Conservation (phyloP, 2,113 vertebrate species). For the Hydrolagus affinis region DNA sequence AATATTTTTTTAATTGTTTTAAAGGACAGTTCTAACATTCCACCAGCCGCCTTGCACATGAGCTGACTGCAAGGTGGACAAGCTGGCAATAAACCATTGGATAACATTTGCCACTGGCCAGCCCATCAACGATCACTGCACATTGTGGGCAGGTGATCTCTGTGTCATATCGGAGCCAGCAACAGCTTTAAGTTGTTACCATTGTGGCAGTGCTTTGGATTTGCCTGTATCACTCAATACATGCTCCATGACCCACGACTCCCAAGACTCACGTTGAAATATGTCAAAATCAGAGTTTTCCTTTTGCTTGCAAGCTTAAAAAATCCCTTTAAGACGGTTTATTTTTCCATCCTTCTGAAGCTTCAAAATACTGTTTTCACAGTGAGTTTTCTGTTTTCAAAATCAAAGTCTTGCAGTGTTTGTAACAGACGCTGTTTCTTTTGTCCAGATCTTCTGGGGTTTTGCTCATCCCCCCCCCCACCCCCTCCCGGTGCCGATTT, state of each 20-base stretch:
- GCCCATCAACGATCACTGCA: background rate
- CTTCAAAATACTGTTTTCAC: conserved; percentile 1
- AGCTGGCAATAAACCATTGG: background rate
- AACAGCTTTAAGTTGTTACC: background rate
- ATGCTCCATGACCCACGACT: background rate
- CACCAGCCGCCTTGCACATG: background rate
- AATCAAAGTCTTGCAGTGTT: background rate
- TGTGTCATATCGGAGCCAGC: background rate
- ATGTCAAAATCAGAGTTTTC: background rate
- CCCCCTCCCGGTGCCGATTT: background rate
- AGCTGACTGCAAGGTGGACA: background rate
- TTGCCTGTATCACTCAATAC: background rate
- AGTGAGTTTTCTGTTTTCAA: background rate
- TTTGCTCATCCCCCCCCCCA: conserved; percentile 2
- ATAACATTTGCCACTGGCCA: background rate
- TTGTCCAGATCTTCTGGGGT: background rate
- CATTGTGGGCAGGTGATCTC: background rate
- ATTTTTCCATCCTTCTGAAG: background rate
- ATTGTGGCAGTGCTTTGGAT: background rate
- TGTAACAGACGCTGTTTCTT: background rate
- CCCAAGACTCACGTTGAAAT: background rate
- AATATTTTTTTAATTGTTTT: no score
- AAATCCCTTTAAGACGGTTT: background rate
- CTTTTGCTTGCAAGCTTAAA: background rate
- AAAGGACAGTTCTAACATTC: background rate